These are phyloP conservation scores for Bilobella aurantiaca DNA, from an alignment of 1,140 invertebrate species.

Conservation along the genomic window DNA sequence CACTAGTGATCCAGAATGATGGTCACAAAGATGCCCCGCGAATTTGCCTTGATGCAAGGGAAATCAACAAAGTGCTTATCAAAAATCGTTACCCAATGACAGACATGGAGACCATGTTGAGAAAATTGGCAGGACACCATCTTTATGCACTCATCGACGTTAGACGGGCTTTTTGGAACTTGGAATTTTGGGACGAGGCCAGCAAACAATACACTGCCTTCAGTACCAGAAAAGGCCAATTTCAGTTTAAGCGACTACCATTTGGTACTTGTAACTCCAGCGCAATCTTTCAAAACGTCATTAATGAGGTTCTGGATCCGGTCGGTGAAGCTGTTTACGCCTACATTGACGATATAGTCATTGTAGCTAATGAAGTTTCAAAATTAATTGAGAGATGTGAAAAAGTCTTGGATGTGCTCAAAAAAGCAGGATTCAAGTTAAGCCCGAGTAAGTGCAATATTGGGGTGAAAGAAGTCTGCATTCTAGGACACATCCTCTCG, in stretches of 20 bases:
- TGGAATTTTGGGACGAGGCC: conserved; percentile 38
- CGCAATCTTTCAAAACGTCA: conserved; percentile 38
- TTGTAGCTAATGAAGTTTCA: neutral
- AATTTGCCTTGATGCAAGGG: neutral
- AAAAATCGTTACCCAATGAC: neutral
- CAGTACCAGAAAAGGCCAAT: conserved; percentile 35
- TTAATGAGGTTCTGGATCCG: conserved; percentile 37
- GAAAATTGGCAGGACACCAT: neutral
- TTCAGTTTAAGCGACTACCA: conserved; percentile 37
- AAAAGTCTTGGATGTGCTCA: neutral
- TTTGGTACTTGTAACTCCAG: conserved; percentile 39
- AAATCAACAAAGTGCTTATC: neutral
- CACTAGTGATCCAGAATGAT: neutral
- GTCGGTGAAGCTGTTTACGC: conserved; percentile 17
- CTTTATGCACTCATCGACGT: conserved; percentile 36
- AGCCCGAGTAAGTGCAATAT: conserved; percentile 10
- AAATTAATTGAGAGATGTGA: neutral
- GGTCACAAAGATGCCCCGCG: neutral
- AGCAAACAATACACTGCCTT: conserved; percentile 26
- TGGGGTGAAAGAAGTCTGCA: conserved; percentile 4
- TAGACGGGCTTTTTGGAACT: conserved; percentile 7
- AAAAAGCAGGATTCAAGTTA: conserved; percentile 25
- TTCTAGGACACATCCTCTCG: conserved; percentile 16
- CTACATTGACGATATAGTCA: conserved; percentile 12
- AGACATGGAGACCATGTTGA: neutral